Conservation (phyloP, 2,888 invertebrate genomes). For the Prosopocoilus inquinatus region DNA sequence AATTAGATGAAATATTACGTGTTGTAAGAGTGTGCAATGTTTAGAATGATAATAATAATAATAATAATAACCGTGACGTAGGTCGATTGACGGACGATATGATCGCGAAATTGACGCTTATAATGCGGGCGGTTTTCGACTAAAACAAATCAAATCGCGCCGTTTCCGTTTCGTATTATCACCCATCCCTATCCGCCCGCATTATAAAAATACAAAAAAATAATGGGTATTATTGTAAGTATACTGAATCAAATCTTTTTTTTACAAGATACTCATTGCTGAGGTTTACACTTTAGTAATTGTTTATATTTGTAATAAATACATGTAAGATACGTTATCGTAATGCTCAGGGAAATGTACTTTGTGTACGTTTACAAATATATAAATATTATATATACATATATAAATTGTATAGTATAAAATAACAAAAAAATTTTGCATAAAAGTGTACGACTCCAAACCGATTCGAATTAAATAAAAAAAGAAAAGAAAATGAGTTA, state of each 20-base stretch:
- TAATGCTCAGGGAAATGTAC: constrained; percentile 7
- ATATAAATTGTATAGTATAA: constrained; percentile 5
- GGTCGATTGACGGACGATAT: neutral
- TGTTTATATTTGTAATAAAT: constrained; percentile 3
- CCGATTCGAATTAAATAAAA: neutral
- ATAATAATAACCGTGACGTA: neutral
- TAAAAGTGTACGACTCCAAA: too few species aligned
- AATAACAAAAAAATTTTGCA: neutral
- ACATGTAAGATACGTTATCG: constrained; percentile 12
- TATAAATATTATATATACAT: neutral
- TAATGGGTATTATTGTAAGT: neutral
- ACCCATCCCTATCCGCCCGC: neutral
- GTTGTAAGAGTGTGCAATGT: constrained; percentile 19
- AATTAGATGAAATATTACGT: constrained; percentile 6
- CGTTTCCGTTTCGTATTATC: neutral
- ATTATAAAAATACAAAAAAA: neutral
- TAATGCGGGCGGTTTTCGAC: neutral
- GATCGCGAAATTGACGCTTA: neutral
- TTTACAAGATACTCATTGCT: constrained; percentile 1
- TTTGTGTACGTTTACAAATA: constrained; percentile 3
- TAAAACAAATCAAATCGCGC: too few species aligned
- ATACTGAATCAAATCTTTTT: constrained; percentile 1
- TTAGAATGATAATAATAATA: constrained; percentile 6
- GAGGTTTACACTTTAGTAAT: constrained; percentile 1
- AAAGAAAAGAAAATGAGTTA: neutral